phyloP scores from a whole-genome alignment of 2,888 invertebrate species.

The Eudemis profundana region DNA sequence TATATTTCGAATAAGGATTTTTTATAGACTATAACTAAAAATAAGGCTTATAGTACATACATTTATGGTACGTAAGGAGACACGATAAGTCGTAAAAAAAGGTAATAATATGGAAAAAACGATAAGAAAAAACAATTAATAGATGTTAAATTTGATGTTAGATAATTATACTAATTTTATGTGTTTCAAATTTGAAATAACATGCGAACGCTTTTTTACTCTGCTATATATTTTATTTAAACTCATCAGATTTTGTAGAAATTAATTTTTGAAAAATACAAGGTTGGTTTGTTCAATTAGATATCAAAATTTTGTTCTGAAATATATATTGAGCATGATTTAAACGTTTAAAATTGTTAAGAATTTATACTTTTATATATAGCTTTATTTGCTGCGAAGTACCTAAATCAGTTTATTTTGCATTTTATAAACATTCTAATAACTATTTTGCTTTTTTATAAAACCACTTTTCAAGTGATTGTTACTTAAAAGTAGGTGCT shows the following conservation, averaged over 20 bases:
- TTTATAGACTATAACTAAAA: slow-evolving; percentile 22
- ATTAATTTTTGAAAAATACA: slow-evolving; percentile 8
- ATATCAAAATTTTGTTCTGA: slow-evolving; percentile 26
- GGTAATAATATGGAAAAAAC: slow-evolving; percentile 40
- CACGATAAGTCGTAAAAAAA: slow-evolving; percentile 36
- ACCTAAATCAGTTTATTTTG: neutral
- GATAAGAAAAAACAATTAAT: slow-evolving; percentile 19
- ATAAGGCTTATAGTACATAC: slow-evolving; percentile 31
- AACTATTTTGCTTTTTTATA: neutral
- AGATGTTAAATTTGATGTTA: neutral
- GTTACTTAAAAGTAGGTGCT: slow-evolving; percentile 16
- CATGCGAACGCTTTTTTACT: neutral
- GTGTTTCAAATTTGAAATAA: neutral
- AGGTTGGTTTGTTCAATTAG: slow-evolving; percentile 8
- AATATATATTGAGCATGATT: slow-evolving; percentile 17
- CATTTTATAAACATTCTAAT: slow-evolving; percentile 27
- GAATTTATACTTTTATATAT: slow-evolving; percentile 25
- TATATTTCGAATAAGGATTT: slow-evolving; percentile 13
- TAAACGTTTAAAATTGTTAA: slow-evolving; percentile 17
- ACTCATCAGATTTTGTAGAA: neutral
- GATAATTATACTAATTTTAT: slow-evolving; percentile 12
- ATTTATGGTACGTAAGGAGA: slow-evolving; percentile 42
- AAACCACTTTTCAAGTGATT: neutral
- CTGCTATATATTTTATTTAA: slow-evolving; percentile 4
- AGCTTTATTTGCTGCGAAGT: slow-evolving; percentile 9